These are phyloP conservation scores for Lasioglossum pauxillum DNA, from an alignment of 2,888 invertebrate genomes.

Conservation along the genomic window DNA sequence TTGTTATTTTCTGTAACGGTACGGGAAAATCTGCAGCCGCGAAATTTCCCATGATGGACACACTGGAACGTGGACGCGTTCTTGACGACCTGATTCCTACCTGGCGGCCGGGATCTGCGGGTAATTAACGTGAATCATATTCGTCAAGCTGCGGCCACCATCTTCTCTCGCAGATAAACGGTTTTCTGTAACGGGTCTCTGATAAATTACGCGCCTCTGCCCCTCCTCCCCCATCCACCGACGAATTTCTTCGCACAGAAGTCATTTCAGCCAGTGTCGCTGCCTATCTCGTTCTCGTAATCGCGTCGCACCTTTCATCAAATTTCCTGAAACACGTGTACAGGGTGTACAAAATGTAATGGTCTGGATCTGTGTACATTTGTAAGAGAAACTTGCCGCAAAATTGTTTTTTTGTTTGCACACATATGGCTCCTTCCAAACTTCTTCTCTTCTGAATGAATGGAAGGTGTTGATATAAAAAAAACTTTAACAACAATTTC, in stretches of 20 bases:
- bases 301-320: not conserved
- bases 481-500: too few species aligned
- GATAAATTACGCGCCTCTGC: not conserved
- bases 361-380: too few species aligned
- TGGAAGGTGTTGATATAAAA: too few species aligned
- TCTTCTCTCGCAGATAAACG: not conserved
- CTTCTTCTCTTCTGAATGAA: too few species aligned
- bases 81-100: conserved; percentile 35
- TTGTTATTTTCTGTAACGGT: conserved; percentile 62
- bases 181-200: conserved; percentile 1
- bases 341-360: too few species aligned
- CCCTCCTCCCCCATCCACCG: not conserved
- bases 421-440: too few species aligned
- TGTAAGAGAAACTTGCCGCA: too few species aligned
- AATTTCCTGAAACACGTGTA: not conserved
- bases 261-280: not conserved
- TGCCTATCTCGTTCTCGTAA: not conserved
- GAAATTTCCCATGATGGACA: conserved; percentile 65
- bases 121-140: conserved; percentile 44
- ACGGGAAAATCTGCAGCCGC: conserved; percentile 16
- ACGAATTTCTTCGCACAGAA: not conserved
- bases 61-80: conserved; percentile 1
- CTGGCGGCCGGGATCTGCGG: conserved; percentile 19
- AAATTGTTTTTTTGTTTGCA: too few species aligned
- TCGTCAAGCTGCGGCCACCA: not conserved